These are phyloP conservation scores for Drosophila rhopaloa DNA, from an alignment of 1,140 invertebrate species.

Conservation along the genomic window DNA sequence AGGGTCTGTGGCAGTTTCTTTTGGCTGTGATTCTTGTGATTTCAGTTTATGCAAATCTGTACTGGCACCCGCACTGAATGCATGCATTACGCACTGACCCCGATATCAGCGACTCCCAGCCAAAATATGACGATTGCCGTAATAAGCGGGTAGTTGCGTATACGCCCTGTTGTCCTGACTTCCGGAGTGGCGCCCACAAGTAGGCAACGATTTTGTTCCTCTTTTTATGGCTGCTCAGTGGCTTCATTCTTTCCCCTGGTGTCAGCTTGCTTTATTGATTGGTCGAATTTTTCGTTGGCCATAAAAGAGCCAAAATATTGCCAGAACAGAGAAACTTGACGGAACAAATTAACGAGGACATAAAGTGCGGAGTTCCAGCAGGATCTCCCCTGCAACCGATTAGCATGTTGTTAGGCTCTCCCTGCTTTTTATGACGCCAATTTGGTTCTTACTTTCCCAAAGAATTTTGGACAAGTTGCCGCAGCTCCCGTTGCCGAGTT, in stretches of 20 bases:
- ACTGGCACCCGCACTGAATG: conserved; percentile 1
- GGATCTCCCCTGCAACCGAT: conserved; percentile 47
- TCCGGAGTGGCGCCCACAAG: conserved; percentile 22
- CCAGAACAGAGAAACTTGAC: conserved; percentile 43
- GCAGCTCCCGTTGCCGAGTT: background rate
- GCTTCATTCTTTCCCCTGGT: conserved; percentile 1
- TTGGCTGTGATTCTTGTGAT: conserved; percentile 26
- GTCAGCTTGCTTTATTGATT: conserved; percentile 58
- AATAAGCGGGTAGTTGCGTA: conserved; percentile 42
- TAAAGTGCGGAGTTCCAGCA: conserved; percentile 43
- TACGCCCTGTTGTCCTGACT: conserved; percentile 15
- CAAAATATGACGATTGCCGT: conserved; percentile 15
- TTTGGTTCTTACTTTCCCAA: conserved; percentile 24
- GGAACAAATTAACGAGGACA: conserved; percentile 65
- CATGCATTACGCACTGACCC: conserved; percentile 31
- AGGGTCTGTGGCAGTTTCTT: conserved; percentile 11
- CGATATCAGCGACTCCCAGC: background rate
- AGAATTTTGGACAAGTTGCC: conserved; percentile 39
- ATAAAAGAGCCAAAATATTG: conserved; percentile 53
- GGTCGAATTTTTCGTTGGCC: conserved; percentile 36
- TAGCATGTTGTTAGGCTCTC: conserved; percentile 53
- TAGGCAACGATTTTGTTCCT: conserved; percentile 23
- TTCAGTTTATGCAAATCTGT: conserved; percentile 42
- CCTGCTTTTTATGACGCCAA: conserved; percentile 44
- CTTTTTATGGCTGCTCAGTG: conserved; percentile 40